Conservation (phyloP, 1,140 invertebrate genomes). For the Nixonia krombeini region DNA sequence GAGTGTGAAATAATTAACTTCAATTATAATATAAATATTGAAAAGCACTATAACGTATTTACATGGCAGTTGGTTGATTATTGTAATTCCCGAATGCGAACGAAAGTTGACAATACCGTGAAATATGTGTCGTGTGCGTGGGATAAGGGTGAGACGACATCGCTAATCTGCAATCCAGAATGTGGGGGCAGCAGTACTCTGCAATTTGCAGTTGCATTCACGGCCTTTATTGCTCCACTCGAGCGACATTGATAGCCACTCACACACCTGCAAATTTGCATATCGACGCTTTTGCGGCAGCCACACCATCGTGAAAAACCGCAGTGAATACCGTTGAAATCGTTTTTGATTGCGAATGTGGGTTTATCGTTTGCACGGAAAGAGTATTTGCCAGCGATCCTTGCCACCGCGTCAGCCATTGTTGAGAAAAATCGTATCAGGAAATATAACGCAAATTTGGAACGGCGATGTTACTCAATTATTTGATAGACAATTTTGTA, state of each 20-base stretch:
- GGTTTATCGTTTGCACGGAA: slow-evolving; percentile 10
- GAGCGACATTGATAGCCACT: slow-evolving; percentile 12
- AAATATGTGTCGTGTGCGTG: slow-evolving; percentile 8
- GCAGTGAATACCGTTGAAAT: slow-evolving; percentile 3
- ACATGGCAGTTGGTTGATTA: background rate
- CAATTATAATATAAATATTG: background rate
- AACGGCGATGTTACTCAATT: slow-evolving; percentile 8
- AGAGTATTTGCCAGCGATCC: slow-evolving; percentile 5
- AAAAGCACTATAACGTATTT: background rate
- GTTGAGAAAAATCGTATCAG: slow-evolving; percentile 8
- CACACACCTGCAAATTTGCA: slow-evolving; percentile 8
- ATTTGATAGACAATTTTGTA: slow-evolving; percentile 6
- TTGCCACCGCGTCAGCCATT: background rate
- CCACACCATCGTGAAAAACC: slow-evolving; percentile 5
- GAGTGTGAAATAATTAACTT: background rate
- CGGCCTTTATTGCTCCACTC: slow-evolving; percentile 10
- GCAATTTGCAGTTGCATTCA: slow-evolving; percentile 15
- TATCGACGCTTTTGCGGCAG: slow-evolving; percentile 4
- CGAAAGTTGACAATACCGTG: slow-evolving; percentile 1
- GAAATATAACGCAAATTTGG: slow-evolving; percentile 8
- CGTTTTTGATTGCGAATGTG: slow-evolving; percentile 15
- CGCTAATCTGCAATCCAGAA: slow-evolving; percentile 5
- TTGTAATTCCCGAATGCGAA: slow-evolving; percentile 3
- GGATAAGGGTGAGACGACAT: slow-evolving; percentile 9
- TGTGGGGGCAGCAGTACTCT: background rate